phyloP scores from a whole-genome alignment of 1,140 invertebrate species.

The Oryctes rhinoceros region DNA sequence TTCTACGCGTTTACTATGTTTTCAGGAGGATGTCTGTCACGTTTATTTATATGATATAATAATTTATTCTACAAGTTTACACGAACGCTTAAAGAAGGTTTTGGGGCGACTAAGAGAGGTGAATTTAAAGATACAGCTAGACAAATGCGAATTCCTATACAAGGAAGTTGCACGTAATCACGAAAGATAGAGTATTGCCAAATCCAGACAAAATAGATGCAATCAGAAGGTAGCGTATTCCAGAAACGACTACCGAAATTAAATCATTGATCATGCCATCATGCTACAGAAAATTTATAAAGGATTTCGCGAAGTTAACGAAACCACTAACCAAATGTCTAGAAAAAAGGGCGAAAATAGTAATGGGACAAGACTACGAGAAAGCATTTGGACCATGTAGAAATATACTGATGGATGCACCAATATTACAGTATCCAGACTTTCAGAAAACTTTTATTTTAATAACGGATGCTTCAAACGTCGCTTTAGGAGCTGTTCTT shows the following conservation, averaged over 20 bases:
- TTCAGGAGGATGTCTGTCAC: constrained; percentile 45
- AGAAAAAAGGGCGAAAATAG: constrained; percentile 17
- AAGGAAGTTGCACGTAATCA: neutral
- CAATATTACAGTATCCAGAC: constrained; percentile 45
- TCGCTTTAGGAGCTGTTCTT: constrained; percentile 58
- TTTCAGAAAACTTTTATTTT: constrained; percentile 50
- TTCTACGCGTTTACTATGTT: constrained; percentile 51
- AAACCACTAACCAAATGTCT: constrained; percentile 32
- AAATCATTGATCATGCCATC: neutral
- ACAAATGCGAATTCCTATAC: neutral
- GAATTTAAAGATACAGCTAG: neutral
- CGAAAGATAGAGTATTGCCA: neutral
- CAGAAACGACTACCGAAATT: neutral
- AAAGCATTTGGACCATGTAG: neutral
- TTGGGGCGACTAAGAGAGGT: neutral
- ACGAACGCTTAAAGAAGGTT: neutral
- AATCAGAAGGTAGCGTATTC: neutral
- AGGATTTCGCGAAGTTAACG: constrained; percentile 30
- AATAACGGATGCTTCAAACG: constrained; percentile 50
- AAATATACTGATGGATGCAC: neutral
- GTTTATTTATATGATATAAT: constrained; percentile 53
- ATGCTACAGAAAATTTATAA: constrained; percentile 39
- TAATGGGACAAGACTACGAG: neutral
- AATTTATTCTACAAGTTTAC: too few relatives aligned
- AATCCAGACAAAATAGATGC: neutral